Conservation (phyloP, 2,113 vertebrate genomes). For the Ranitomeya imitator region DNA sequence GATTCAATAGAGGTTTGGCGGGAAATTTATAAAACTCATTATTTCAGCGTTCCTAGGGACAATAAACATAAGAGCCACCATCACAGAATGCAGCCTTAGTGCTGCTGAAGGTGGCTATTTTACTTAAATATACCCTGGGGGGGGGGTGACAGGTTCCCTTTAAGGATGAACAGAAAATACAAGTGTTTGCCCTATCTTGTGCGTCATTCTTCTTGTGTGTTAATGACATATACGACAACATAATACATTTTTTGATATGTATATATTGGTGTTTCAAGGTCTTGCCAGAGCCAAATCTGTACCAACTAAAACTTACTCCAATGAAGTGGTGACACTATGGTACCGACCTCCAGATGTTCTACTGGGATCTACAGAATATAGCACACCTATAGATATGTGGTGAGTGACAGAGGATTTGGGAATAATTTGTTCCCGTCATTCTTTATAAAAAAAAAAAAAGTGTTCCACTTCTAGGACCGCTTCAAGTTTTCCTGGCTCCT, state of each 20-base stretch:
- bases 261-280: conserved; percentile 68
- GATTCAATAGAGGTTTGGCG: too few species aligned
- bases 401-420: conserved; percentile 66
- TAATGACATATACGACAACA: background rate
- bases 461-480: background rate
- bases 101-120: too few species aligned
- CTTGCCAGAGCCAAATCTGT: conserved; percentile 94
- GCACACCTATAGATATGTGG: conserved; percentile 97
- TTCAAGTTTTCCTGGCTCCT: too few species aligned
- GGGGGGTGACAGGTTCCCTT: too few species aligned
- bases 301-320: conserved; percentile 95
- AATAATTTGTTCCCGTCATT: background rate
- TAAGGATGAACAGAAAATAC: too few species aligned
- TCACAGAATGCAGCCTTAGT: too few species aligned
- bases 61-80: too few species aligned
- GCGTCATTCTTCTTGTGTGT: background rate
- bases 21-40: too few species aligned
- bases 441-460: background rate
- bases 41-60: too few species aligned
- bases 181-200: background rate
- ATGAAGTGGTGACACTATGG: conserved; percentile 96
- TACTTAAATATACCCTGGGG: too few species aligned
- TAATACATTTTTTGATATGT: background rate
- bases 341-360: conserved; percentile 94
- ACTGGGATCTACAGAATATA: conserved; percentile 93